phyloP scores from a whole-genome alignment of 2,113 vertebrate genomes.

The Picathartes gymnocephalus region DNA sequence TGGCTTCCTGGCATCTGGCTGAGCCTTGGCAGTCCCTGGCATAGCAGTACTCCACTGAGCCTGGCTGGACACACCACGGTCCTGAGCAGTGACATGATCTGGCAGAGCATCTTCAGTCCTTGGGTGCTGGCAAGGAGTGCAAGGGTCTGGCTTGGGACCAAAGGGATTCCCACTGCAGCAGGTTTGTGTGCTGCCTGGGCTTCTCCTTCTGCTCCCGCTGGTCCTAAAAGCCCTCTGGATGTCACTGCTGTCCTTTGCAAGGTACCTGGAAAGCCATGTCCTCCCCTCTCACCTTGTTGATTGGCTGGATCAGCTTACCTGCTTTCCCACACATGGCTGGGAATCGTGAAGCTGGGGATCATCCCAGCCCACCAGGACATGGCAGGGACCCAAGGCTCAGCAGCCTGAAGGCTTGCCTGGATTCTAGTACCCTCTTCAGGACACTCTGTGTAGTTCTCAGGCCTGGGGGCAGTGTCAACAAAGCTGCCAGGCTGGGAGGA shows the following conservation, averaged over 20 bases:
- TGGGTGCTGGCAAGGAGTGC: not conserved
- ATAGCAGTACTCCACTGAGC: fast-evolving
- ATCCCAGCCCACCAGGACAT: fast-evolving
- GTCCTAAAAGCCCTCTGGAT: not conserved
- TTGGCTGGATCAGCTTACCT: not conserved
- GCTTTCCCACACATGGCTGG: not conserved
- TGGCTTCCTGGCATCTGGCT: fast-evolving
- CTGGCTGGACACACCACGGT: fast-evolving
- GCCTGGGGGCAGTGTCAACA: fast-evolving
- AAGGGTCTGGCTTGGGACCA: fast-evolving
- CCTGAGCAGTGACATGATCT: fast-evolving
- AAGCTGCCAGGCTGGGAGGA: not conserved
- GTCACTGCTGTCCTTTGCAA: not conserved
- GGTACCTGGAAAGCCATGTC: not conserved
- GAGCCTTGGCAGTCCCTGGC: not conserved
- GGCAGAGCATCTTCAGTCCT: fast-evolving
- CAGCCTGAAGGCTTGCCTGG: not conserved
- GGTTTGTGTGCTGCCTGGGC: fast-evolving
- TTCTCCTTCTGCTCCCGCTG: not conserved
- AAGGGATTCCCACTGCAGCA: fast-evolving
- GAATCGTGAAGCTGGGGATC: not conserved
- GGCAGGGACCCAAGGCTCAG: fast-evolving
- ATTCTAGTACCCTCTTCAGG: not conserved
- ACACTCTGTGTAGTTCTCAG: fast-evolving
- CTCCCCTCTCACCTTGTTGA: fast-evolving